Evolutionary conservation across 1,140 invertebrate genomes (phyloP).

Genomic region (Drosophila tani): DNA sequence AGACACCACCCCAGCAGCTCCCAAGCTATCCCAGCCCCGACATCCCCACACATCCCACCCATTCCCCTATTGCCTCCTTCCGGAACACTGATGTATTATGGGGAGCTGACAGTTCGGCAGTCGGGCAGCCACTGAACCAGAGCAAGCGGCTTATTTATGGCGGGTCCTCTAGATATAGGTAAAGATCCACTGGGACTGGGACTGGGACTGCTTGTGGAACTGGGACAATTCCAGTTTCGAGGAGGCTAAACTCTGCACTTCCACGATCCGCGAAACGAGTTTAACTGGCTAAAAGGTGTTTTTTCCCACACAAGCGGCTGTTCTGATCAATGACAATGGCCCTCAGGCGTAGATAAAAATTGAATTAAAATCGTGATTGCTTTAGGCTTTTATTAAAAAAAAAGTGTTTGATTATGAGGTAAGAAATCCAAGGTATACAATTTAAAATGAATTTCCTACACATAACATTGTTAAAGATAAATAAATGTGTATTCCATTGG

Average conservation of each 20-base stretch:
- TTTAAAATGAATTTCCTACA: too few relatives aligned
- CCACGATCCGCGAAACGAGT: conserved; percentile 54
- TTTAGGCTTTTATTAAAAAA: neutral
- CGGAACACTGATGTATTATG: conserved; percentile 29
- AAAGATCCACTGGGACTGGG: conserved; percentile 12
- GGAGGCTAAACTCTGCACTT: conserved; percentile 15
- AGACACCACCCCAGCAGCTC: neutral
- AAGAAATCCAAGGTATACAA: too few relatives aligned
- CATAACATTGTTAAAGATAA: too few relatives aligned
- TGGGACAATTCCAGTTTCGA: conserved; percentile 46
- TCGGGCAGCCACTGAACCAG: conserved; percentile 38
- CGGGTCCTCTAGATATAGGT: conserved; percentile 15
- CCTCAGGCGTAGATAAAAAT: conserved; percentile 18
- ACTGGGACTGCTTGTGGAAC: neutral
- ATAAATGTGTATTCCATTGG: too few relatives aligned
- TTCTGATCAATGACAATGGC: conserved; percentile 50
- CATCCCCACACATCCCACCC: conserved; percentile 2
- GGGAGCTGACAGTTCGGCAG: conserved; percentile 12
- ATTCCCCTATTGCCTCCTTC: neutral
- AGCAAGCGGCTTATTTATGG: conserved; percentile 37
- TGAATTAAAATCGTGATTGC: conserved; percentile 8
- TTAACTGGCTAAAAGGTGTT: conserved; percentile 56
- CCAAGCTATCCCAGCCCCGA: neutral
- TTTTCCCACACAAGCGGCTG: conserved; percentile 19
- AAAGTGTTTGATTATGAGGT: neutral